Base-by-base conservation (phyloP, 1,140 invertebrate species). In the Caerostris darwini region DNA sequence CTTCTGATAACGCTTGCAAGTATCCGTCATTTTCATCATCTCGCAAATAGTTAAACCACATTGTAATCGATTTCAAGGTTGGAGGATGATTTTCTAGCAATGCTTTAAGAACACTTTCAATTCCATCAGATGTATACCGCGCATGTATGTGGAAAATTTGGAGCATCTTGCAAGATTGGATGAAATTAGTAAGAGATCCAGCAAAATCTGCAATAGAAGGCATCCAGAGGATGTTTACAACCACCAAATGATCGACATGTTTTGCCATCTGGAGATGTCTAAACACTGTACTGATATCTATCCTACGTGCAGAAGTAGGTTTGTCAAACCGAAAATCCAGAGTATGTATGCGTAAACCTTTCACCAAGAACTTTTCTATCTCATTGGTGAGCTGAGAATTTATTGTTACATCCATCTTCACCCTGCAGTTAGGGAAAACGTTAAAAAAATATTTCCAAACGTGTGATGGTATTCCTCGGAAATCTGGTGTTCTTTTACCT, bases 271-370 rank as follows among this genome's bases (percentile, higher is more conserved):
- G 53, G 5, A 83, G 54, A 58, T 83, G 53, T 7, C 5, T 57
- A 17, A 83, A 57, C n/a, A 83, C 17, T 7, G 4, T 7, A 54
- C 53, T 57, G 53, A 83, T 83, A 58, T 83, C 81, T 7, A 7
- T n/a, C 56, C 81, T 83, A 12, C 14, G 54, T 5, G 81, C 7
- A 8, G 54, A 6, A 7, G 53, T 17, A 7, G 54, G 10, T n/a
- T 83, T 83, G 8, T 83, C 81, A 17, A n/a, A 58, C 14, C 81
- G 8, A n/a, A 83, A 83, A 6, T 83, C 81, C 14, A 83, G 14
- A 3, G 54, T 7, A 14, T 57, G 14, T 57, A 83, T 3, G 7
- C 6, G 81, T 3, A 83, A 56, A 17, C 56, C 53, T 8, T 14
- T 57, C 53, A 83, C 53, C 7, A 83, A 56, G 12, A 83, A 57